A percentile compares a stretch with the other conserved stretches of the same genome.
phyloP scores from a whole-genome alignment of 2,113 vertebrate species.

The rabbit (Oryctolagus cuniculus) region mOryCun1.1 NC_091438.1:155495001-155495500 shows the following conservation, averaged over 20 bases:
- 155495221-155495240: background rate
- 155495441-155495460: no score
- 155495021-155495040: background rate
- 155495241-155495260: background rate
- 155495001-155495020: background rate
- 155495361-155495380: background rate
- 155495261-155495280: background rate
- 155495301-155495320: background rate
- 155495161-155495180: background rate
- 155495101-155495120: background rate
- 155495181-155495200: background rate
- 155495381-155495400: background rate
- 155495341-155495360: background rate
- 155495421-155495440: no score
- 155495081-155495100: background rate
- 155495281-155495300: background rate
- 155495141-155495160: background rate
- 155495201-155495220: background rate
- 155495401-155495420: no score
- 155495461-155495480: background rate
- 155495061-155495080: background rate
- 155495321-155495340: background rate
- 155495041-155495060: background rate
- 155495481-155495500: no score
- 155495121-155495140: no score